Evolutionary conservation across 2,888 invertebrate genomes (phyloP).

Genomic region (Stratiomys singularior): DNA sequence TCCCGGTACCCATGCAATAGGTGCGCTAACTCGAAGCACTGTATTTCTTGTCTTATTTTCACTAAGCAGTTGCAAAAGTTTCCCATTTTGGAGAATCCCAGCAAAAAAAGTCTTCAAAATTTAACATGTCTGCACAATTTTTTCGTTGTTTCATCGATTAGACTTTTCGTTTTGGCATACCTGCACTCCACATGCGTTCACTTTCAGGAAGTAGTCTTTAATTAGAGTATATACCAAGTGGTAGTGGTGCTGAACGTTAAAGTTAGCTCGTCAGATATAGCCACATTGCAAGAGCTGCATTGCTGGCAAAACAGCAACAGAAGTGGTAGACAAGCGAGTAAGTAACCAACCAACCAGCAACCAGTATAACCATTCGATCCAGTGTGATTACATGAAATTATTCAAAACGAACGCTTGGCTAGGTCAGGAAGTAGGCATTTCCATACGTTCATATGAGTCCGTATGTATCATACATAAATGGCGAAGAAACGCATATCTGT

Average conservation of each 20-base stretch:
- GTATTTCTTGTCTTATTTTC: too few relatives aligned
- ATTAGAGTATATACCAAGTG: conserved; percentile 13
- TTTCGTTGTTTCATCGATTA: neutral
- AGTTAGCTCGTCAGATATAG: too few relatives aligned
- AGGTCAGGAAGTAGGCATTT: conserved; percentile 33
- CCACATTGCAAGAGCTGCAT: neutral
- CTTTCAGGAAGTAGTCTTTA: conserved; percentile 23
- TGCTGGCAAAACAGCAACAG: neutral
- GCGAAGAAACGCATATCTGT: too few relatives aligned
- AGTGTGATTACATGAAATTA: conserved; percentile 30
- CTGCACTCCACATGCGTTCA: conserved; percentile 1
- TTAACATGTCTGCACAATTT: conserved; percentile 10
- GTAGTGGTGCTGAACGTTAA: neutral
- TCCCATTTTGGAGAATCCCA: neutral
- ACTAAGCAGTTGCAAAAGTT: too few relatives aligned
- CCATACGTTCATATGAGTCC: neutral
- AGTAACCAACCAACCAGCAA: neutral
- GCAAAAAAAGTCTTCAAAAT: neutral
- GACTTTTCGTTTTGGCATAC: neutral
- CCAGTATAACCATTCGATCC: neutral
- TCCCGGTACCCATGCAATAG: too few relatives aligned
- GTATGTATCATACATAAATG: too few relatives aligned
- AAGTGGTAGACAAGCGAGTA: neutral
- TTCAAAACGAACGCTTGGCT: conserved; percentile 34
- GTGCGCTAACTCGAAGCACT: too few relatives aligned